phyloP scores from a whole-genome alignment of 2,888 invertebrate genomes.

The Salticus scenicus region DNA sequence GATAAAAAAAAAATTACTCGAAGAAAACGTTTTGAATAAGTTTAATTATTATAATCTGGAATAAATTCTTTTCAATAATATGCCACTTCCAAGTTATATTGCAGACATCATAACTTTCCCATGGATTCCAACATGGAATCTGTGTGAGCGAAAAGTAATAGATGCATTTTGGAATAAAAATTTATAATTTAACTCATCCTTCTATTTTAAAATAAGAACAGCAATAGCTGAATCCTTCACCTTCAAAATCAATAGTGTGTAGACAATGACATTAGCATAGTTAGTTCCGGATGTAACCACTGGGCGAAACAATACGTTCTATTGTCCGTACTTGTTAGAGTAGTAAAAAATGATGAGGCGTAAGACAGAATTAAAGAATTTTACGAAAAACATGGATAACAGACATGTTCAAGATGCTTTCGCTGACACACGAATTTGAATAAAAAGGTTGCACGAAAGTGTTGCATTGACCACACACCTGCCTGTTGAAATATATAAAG shows the following conservation, averaged over 20 bases:
- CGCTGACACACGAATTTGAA: not conserved
- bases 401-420: not conserved
- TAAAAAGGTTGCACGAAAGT: not conserved
- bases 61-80: too few relatives aligned
- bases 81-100: too few relatives aligned
- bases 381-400: not conserved
- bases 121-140: not conserved
- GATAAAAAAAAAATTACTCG: too few relatives aligned
- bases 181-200: not conserved
- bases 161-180: not conserved
- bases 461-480: too few relatives aligned
- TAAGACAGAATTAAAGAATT: not conserved
- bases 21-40: too few relatives aligned
- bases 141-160: not conserved
- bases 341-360: not conserved
- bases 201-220: not conserved
- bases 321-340: not conserved
- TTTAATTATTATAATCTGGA: too few relatives aligned
- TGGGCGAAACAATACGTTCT: not conserved
- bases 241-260: slow-evolving; percentile 16
- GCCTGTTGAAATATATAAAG: too few relatives aligned
- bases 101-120: too few relatives aligned
- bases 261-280: not conserved
- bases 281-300: slow-evolving; percentile 22
- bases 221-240: not conserved